Base-by-base conservation (phyloP, 2,888 invertebrate species). In the Lutraria lutraria region DNA sequence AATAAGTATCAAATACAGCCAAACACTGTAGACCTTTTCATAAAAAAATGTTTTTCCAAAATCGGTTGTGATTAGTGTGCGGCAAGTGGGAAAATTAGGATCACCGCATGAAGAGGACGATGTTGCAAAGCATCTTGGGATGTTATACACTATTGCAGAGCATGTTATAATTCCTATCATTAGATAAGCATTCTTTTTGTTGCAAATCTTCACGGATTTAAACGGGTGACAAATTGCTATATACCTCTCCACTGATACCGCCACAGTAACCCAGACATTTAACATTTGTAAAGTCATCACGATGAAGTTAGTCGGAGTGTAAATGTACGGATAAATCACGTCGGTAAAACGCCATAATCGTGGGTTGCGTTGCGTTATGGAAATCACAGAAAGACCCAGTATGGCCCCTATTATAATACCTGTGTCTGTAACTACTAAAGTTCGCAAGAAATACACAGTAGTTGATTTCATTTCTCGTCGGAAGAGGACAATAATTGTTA, bases 151-250 rank as follows among this genome's bases (percentile, higher is more conserved):
- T 19, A 95, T 87, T 10, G 95, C 95, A 19, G 94, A 76, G 54
- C 93, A 56, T 15, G 91, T 90, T 52, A 95, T 94, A 25, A 89
- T 83, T 34, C 92, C 88, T 6, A 96, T 93, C 43, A 94, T 92
- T 68, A 95, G 88, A 81, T 94, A 91, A 13, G 96, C 95, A 83
- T 95, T 95, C 13, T 88, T 92, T 72, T 94, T 94, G 12, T 94
- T 95, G 85, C 95, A 95, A 43, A 95, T 91, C n/a, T 93, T 91
- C 29, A 94, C 91, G 0, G 95, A 94, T 81, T 91, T 94, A 88
- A 96, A 95, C 25, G 96, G 96, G 83, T 95, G 94, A 88, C 96
- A 96, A 63, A 96, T 96, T 54, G 95, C 94, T 31, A 95, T 95
- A 90, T 95, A 96, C 2, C 96, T 93, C 89, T 96, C 96, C 52